These are phyloP conservation scores for Hybos culiciformis DNA, from an alignment of 2,888 invertebrate species.

Conservation along the genomic window DNA sequence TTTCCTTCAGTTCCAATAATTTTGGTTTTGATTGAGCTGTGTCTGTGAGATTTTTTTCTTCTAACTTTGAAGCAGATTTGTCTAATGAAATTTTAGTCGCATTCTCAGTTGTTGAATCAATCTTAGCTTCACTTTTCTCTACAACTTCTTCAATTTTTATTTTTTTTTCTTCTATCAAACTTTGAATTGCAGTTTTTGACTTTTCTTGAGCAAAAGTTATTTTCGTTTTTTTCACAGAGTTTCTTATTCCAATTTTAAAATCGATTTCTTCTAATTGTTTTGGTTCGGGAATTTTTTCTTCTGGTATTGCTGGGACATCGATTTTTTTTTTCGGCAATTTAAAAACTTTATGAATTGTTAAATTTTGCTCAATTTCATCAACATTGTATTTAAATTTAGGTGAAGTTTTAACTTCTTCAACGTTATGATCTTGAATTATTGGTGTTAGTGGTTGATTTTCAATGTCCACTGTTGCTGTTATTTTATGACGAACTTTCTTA, in stretches of 20 bases:
- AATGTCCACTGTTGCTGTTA: conserved; percentile 29
- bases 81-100: too few species aligned
- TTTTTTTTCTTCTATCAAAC: not conserved
- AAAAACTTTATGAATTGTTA: conserved; percentile 27
- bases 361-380: conserved; percentile 32
- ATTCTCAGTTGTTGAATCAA: conserved; percentile 9
- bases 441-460: conserved; percentile 22
- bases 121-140: conserved; percentile 9
- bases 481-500: conserved; percentile 30
- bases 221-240: not conserved
- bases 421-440: conserved; percentile 12
- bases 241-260: not conserved
- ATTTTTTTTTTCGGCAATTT: conserved; percentile 32
- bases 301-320: conserved; percentile 13
- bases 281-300: conserved; percentile 20
- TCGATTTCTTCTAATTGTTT: conserved; percentile 2
- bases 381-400: conserved; percentile 33
- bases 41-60: too few species aligned
- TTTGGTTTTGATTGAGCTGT: too few species aligned
- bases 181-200: not conserved
- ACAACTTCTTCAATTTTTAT: not conserved
- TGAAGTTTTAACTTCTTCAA: conserved; percentile 7
- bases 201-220: not conserved
- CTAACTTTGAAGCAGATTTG: too few species aligned
- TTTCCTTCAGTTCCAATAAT: too few species aligned